These are phyloP conservation scores for Polymixis flavicincta DNA, from an alignment of 2,888 invertebrate genomes.

Conservation along the genomic window DNA sequence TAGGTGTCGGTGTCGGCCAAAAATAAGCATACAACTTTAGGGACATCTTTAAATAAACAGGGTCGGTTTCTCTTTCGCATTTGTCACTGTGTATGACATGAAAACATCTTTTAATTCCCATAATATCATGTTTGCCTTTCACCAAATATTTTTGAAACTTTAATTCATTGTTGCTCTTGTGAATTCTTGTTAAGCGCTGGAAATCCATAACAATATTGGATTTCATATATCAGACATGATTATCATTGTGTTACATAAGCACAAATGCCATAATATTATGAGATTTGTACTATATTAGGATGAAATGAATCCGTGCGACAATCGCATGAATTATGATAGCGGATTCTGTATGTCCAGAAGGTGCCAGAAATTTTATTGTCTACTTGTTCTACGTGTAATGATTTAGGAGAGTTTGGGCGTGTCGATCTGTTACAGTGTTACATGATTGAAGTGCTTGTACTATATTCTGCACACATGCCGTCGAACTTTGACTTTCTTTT, in stretches of 20 bases:
- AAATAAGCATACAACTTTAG: slow-evolving; percentile 33
- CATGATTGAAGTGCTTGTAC: slow-evolving; percentile 57
- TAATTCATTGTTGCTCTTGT: slow-evolving; percentile 37
- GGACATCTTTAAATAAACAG: slow-evolving; percentile 31
- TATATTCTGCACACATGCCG: slow-evolving; percentile 73
- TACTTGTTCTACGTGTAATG: slow-evolving; percentile 26
- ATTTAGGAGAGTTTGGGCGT: slow-evolving; percentile 38
- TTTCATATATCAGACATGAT: slow-evolving; percentile 51
- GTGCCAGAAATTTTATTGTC: slow-evolving; percentile 38
- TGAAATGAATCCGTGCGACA: slow-evolving; percentile 36
- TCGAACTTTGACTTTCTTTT: slow-evolving; percentile 89
- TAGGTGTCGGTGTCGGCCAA: slow-evolving; percentile 6
- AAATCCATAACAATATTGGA: slow-evolving; percentile 61
- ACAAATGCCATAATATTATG: slow-evolving; percentile 68
- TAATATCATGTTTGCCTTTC: slow-evolving; percentile 27
- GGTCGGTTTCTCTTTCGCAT: slow-evolving; percentile 11
- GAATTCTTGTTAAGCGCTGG: slow-evolving; percentile 39
- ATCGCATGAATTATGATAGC: slow-evolving; percentile 29
- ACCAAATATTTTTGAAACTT: slow-evolving; percentile 55
- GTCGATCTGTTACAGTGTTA: slow-evolving; percentile 51
- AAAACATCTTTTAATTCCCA: slow-evolving; percentile 31
- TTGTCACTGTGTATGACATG: slow-evolving; percentile 7
- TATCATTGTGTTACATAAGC: slow-evolving; percentile 45
- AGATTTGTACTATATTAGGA: slow-evolving; percentile 42
- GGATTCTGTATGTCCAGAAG: slow-evolving; percentile 28